phyloP scores from a whole-genome alignment of 2,888 invertebrate species.

The Epirrhoe alternata region DNA sequence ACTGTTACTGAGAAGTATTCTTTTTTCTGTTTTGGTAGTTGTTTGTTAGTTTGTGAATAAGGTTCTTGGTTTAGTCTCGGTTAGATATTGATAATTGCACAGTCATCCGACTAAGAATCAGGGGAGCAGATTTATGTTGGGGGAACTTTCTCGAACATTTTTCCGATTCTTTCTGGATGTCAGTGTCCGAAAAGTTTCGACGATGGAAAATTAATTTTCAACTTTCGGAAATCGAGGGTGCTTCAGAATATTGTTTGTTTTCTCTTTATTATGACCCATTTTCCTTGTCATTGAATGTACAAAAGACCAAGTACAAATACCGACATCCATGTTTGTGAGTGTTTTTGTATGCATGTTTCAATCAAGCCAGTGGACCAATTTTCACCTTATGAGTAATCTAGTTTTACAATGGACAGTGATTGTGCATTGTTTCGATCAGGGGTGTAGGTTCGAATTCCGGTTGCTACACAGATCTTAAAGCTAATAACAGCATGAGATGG shows the following conservation, averaged over 20 bases:
- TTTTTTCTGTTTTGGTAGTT: too few species aligned
- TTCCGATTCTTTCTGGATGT: slow-evolving; percentile 6
- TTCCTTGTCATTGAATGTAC: neutral
- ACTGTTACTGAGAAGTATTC: too few species aligned
- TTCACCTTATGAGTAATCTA: too few species aligned
- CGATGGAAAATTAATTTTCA: slow-evolving; percentile 2
- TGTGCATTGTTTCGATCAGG: too few species aligned
- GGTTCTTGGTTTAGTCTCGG: slow-evolving; percentile 43
- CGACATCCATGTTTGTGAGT: too few species aligned
- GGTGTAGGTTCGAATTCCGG: too few species aligned
- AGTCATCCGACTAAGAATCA: slow-evolving; percentile 67
- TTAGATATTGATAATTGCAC: slow-evolving; percentile 69
- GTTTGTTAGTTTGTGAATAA: slow-evolving; percentile 42
- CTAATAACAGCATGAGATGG: slow-evolving; percentile 18
- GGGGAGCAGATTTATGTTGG: slow-evolving; percentile 50
- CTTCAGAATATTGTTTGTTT: neutral
- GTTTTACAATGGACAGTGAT: too few species aligned
- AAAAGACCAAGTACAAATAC: neutral
- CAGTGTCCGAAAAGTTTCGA: slow-evolving; percentile 10
- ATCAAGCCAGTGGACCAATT: too few species aligned
- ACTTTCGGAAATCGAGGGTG: neutral
- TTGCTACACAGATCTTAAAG: neutral
- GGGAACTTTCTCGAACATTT: slow-evolving; percentile 24
- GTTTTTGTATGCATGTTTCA: too few species aligned
- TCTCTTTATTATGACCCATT: neutral